Evolutionary conservation across 2,113 vertebrate species (phyloP).

Genomic region (Piprites chloris): DNA sequence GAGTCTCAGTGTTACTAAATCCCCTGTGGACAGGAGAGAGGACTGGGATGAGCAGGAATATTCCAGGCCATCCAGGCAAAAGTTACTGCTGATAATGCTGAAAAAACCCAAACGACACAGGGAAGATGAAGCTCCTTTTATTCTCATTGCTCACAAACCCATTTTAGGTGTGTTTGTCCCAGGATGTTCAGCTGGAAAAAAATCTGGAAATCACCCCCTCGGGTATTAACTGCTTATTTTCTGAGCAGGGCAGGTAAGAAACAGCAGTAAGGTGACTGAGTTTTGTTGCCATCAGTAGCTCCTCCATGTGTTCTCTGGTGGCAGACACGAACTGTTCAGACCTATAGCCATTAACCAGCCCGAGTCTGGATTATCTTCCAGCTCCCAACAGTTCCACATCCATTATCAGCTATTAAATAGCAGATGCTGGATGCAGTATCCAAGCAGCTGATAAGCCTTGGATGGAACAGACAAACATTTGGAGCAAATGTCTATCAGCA

Average conservation of each 20-base stretch:
- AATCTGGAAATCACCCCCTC: background rate
- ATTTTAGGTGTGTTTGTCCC: background rate
- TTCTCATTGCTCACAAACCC: background rate
- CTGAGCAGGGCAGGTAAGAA: background rate
- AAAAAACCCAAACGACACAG: background rate
- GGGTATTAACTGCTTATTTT: background rate
- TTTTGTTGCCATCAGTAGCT: background rate
- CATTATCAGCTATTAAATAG: background rate
- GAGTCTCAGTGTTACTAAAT: slow-evolving; percentile 92
- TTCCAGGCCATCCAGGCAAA: background rate
- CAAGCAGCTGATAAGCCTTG: slow-evolving; percentile 7
- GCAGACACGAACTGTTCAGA: background rate
- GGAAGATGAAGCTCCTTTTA: background rate
- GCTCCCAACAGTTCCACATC: background rate
- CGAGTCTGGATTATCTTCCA: background rate
- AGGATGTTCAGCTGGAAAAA: background rate
- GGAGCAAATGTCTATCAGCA: background rate
- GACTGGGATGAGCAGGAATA: background rate
- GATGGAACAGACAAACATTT: background rate
- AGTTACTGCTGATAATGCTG: background rate
- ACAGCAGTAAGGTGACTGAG: background rate
- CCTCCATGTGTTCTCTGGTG: background rate
- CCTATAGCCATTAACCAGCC: background rate
- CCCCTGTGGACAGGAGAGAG: slow-evolving; percentile 73
- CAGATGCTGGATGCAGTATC: background rate